Percentiles rank a stretch among this genome's conserved stretches.
Conservation (phyloP, 2,888 invertebrate genomes). For the Melipona beecheii region DNA sequence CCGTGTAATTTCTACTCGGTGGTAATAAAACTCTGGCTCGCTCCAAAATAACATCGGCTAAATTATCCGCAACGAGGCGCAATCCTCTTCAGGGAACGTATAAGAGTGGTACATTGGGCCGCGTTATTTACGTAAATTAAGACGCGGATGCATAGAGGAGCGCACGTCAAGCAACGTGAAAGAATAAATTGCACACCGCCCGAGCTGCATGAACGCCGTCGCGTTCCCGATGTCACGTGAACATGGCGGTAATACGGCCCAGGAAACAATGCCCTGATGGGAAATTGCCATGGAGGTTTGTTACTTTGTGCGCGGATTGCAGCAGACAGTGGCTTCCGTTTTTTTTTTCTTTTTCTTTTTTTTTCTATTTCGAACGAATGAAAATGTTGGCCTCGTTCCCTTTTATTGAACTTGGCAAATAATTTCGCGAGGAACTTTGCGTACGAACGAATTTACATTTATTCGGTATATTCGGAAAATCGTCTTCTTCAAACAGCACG, state of each 20-base stretch:
- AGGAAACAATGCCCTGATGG: slow-evolving; percentile 25
- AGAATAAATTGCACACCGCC: slow-evolving; percentile 30
- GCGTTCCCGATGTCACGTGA: not conserved
- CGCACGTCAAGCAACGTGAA: slow-evolving; percentile 10
- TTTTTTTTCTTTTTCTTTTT: not conserved
- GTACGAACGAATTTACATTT: too few species aligned
- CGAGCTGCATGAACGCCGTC: slow-evolving; percentile 4
- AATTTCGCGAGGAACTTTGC: too few species aligned
- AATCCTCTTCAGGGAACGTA: slow-evolving; percentile 21
- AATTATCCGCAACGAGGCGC: slow-evolving; percentile 77
- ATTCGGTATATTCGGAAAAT: too few species aligned
- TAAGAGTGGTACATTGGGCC: not conserved
- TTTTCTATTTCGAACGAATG: not conserved
- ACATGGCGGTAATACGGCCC: slow-evolving; percentile 1
- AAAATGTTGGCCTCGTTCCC: not conserved
- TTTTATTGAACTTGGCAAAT: not conserved
- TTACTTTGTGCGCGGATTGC: not conserved
- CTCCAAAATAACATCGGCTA: slow-evolving; percentile 73
- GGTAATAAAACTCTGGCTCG: slow-evolving; percentile 78
- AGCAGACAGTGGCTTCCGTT: not conserved
- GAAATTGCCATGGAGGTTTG: slow-evolving; percentile 19
- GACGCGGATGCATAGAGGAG: slow-evolving; percentile 5
- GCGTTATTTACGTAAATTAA: slow-evolving; percentile 45
- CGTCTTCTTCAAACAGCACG: too few species aligned
- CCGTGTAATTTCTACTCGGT: slow-evolving; percentile 73